Evolutionary conservation across 2,797 vertebrate genomes (phyloP), one percentile per base, ranked within the genome.

Genomic region (Channallabes apus): DNA sequence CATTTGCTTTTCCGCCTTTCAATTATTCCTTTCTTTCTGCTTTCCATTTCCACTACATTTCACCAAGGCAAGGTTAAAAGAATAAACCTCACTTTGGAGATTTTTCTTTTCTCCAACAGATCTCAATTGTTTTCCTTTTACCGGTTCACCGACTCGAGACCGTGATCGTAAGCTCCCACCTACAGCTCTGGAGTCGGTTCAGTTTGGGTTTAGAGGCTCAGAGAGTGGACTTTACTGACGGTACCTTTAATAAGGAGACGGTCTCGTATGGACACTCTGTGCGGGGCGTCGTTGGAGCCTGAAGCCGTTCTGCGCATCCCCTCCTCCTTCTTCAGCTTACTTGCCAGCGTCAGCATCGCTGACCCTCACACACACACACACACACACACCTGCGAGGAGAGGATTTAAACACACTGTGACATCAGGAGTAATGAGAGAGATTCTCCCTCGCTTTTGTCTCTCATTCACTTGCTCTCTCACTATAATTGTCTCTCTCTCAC

Each of bases 211-310:
- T 4, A 46, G 62, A 20, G 46, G 46, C 46, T 46, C 58, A 29
- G 61, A 18, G 9, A 6, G 3, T 18, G 59, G 22, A 54, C 3
- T 29, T 75, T 54, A 18, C 27, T 29, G 17, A 56, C 62, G 61
- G 75, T 94, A 99, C 98, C 98, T 99, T 99, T 99, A 92, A 98
- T 96, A 58, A 99, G 97, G 84, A 99, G 92, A 80, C 97, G 96
- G 91, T 99, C 98, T 85, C 98, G 95, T 90, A 99, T 94, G 64
- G 98, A 99, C 87, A 99, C 95, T 87, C 98, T 95, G 89, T 98
- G 96, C 32, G 96, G 93, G 59, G 97, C 96, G 92, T 99, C 98
- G 0, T 95, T 91, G 72, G 95, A 88, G 69, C 94, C 64, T 81
- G 93, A 95, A 1, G 96, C 86, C 8, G 95, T 87, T 85, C 96